Evolutionary conservation across 2,113 vertebrate genomes (phyloP), one percentile per base, ranked within the genome.

Genomic region (Prolemur simus): DNA sequence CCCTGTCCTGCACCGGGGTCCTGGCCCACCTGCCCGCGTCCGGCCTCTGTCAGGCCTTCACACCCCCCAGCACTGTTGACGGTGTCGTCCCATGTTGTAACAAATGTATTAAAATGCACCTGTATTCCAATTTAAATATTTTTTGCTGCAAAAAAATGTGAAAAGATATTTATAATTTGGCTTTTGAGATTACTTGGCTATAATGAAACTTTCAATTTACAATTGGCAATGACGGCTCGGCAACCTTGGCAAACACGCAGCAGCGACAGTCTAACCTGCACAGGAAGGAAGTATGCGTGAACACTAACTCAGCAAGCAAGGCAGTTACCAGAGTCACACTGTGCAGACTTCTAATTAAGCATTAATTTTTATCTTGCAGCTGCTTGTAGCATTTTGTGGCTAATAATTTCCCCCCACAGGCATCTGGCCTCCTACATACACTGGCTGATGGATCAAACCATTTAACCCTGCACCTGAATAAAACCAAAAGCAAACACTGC

Each of bases 321-420:
- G 20, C 49, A 56, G 52, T 37, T 4, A 66, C 81, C 42, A 37
- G 52, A 63, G 29, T 23, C 69, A 32, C 7, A 9, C 12, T 8
- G 47, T 10, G 21, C 1, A n/a, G 58, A 39, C 66, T 92, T 91
- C 73, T 71, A 88, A 96, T 68, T 81, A 85, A 68, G 82, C 21
- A n/a, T 34, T 91, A 39, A n/a, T 56, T 84, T 87, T 81, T 60
- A 87, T 42, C 94, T 82, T 39, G 73, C 21, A 89, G 85, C 56
- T 54, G 84, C 82, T 34, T 68, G 39, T 25, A 63, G 58, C 37
- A 27, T 39, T 68, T 47, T 86, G 34, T 83, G 54, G 83, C 52
- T 60, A 84, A 54, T 47, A 39, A 68, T 23, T 45, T 13, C 3
- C 5, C 21, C 66, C 23, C 68, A 8, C 9, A 49, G 58, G 58